These are phyloP conservation scores for Meles meles DNA, from an alignment of 2,113 vertebrate species.

Conservation along the genomic window DNA sequence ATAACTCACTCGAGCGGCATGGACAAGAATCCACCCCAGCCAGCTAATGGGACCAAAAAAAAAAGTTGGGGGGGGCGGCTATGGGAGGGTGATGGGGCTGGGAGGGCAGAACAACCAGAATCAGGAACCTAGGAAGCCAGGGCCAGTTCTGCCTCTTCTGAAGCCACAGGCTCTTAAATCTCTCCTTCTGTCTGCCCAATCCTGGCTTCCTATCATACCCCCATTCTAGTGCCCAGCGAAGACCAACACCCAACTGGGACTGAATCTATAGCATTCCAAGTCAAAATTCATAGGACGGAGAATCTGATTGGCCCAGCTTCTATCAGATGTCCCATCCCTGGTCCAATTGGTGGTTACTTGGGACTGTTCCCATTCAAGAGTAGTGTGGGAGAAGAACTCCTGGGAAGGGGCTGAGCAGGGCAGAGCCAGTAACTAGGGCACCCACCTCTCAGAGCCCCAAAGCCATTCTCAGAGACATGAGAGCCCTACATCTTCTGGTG, in stretches of 20 bases:
- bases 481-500: not conserved
- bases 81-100: not conserved
- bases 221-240: not conserved
- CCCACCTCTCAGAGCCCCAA: not conserved
- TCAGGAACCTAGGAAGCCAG: not conserved
- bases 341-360: not conserved
- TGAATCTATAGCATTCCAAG: not conserved
- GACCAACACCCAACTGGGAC: not conserved
- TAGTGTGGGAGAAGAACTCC: not conserved
- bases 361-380: not conserved
- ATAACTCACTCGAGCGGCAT: not conserved
- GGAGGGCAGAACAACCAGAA: not conserved
- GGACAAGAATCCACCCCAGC: not conserved
- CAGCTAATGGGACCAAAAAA: not conserved
- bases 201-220: not conserved
- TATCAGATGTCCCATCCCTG: not conserved
- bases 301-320: not conserved
- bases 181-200: not conserved
- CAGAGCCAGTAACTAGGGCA: not conserved
- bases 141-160: not conserved
- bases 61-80: accelerated
- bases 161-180: not conserved
- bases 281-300: not conserved
- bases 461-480: not conserved
- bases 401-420: not conserved